These are phyloP conservation scores for Acanthococcus lagerstroemiae DNA, from an alignment of 2,888 invertebrate species.

Conservation along the genomic window DNA sequence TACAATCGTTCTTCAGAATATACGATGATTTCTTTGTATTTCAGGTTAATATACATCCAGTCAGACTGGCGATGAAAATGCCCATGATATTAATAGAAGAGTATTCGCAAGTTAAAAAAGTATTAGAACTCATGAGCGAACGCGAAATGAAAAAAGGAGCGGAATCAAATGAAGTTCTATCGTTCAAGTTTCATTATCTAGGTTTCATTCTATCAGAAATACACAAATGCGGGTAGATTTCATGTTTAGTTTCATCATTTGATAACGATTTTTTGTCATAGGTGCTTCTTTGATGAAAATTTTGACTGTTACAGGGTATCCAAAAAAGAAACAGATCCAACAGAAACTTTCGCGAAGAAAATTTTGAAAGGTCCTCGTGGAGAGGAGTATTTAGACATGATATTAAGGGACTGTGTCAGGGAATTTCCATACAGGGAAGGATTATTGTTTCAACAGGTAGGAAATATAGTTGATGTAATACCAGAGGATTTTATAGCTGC, in stretches of 20 bases:
- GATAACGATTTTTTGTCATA: background rate
- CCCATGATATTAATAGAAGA: conserved; percentile 60
- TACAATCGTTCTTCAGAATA: background rate
- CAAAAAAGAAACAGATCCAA: conserved; percentile 48
- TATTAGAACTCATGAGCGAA: conserved; percentile 73
- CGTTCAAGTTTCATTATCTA: conserved; percentile 79
- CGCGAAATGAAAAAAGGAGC: conserved; percentile 72
- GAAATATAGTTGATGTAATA: no score
- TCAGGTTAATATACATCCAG: conserved; percentile 74
- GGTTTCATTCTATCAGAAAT: conserved; percentile 60
- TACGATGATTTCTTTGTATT: conserved; percentile 34
- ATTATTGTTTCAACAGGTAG: conserved; percentile 67
- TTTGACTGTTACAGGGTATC: conserved; percentile 29
- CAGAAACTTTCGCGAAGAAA: conserved; percentile 65
- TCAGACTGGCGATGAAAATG: conserved; percentile 67
- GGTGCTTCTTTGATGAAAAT: background rate
- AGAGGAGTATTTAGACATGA: conserved; percentile 52
- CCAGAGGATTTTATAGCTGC: no score
- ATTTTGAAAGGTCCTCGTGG: conserved; percentile 60
- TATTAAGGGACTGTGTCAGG: conserved; percentile 74
- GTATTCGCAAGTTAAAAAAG: conserved; percentile 60
- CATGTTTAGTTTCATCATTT: background rate
- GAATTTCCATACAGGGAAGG: conserved; percentile 87
- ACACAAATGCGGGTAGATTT: conserved; percentile 36
- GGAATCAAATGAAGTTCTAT: conserved; percentile 81